Conservation (phyloP, 2,113 vertebrate genomes). For the Anarhynchus alexandrinus region DNA sequence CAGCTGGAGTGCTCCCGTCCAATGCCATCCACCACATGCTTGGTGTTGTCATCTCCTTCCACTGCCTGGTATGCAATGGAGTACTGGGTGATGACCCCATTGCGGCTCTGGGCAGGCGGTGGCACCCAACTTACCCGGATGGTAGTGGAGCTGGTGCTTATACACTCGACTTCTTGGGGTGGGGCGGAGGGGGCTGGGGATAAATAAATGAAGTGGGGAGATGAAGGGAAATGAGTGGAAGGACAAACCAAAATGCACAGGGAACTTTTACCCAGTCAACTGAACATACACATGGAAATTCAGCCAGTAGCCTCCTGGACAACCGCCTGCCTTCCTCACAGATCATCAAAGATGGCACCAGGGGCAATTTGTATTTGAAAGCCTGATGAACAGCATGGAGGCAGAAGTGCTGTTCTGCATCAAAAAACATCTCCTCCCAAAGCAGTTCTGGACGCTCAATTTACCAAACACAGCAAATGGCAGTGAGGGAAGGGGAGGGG, state of each 20-base stretch:
- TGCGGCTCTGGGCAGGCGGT: slow-evolving; percentile 91
- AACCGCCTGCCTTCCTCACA: not conserved
- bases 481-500: not conserved
- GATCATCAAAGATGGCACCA: not conserved
- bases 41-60: slow-evolving; percentile 89
- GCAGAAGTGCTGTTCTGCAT: not conserved
- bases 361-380: not conserved
- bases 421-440: not conserved
- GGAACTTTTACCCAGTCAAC: slow-evolving; percentile 70
- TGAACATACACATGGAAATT: not conserved
- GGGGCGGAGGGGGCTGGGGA: slow-evolving; percentile 95
- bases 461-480: not conserved
- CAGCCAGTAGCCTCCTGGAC: not conserved
- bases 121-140: slow-evolving; percentile 99
- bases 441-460: not conserved
- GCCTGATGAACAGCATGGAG: not conserved
- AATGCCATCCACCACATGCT: slow-evolving; percentile 88
- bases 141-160: slow-evolving; percentile 92
- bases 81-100: slow-evolving; percentile 95
- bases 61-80: slow-evolving; percentile 90
- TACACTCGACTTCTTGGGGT: slow-evolving; percentile 91
- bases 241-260: slow-evolving; percentile 56
- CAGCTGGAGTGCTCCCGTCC: slow-evolving; percentile 86
- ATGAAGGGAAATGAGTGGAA: slow-evolving; percentile 76
- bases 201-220: slow-evolving; percentile 82